These are phyloP conservation scores for Catharus ustulatus DNA, from an alignment of 2,797 vertebrate genomes.

Conservation along the genomic window DNA sequence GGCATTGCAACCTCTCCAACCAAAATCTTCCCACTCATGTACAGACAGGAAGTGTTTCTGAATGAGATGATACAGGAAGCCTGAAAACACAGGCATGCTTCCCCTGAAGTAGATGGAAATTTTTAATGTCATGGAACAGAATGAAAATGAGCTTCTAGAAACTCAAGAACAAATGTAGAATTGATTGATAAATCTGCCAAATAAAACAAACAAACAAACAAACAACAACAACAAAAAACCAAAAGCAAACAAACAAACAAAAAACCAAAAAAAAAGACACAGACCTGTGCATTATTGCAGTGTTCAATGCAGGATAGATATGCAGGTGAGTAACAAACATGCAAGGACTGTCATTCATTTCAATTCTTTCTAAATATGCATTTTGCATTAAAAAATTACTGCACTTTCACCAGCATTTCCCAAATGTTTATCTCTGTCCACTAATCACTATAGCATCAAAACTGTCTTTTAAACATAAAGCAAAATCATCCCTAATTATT, in stretches of 20 bases:
- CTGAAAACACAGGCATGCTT: background rate
- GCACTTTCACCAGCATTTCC: background rate
- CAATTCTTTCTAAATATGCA: background rate
- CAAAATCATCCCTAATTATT: background rate
- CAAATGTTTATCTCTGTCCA: background rate
- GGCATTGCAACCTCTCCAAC: background rate
- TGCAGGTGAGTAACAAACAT: background rate
- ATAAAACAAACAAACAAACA: background rate
- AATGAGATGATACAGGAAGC: background rate
- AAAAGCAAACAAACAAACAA: background rate
- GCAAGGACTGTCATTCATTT: background rate
- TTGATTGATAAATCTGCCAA: background rate
- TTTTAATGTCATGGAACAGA: background rate
- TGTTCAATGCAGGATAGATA: background rate
- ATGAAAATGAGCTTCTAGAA: slow-evolving; percentile 41
- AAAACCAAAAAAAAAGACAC: background rate
- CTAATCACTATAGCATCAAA: background rate
- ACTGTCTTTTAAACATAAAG: background rate
- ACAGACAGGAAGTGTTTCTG: background rate
- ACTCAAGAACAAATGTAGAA: slow-evolving; percentile 39
- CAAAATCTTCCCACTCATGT: background rate
- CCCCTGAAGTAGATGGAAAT: background rate
- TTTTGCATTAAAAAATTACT: background rate
- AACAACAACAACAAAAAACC: background rate
- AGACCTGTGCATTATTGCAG: background rate